Evolutionary conservation across 1,140 invertebrate species (phyloP).

Genomic region (Mesaphorura yosii): DNA sequence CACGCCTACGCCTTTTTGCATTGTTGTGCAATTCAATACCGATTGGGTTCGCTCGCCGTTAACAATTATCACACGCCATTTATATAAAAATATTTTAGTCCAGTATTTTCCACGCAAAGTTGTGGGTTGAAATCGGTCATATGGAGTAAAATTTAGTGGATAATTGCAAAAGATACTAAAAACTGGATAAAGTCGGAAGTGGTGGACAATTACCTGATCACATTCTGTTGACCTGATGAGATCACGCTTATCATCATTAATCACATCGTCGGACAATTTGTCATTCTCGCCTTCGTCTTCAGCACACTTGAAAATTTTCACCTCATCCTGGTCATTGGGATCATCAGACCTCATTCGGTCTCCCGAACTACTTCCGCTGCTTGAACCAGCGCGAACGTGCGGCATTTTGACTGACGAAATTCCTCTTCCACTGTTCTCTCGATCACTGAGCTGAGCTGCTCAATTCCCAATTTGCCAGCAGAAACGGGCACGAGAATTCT

Average conservation of each 20-base stretch:
- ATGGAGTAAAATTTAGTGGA: too few relatives aligned
- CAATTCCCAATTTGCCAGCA: too few relatives aligned
- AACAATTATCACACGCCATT: too few relatives aligned
- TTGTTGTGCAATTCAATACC: too few relatives aligned
- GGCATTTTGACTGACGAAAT: conserved; percentile 31
- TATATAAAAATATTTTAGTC: too few relatives aligned
- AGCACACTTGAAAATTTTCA: conserved; percentile 31
- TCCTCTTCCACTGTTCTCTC: background rate
- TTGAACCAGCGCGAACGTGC: conserved; percentile 27
- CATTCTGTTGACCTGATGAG: conserved; percentile 29
- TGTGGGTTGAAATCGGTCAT: too few relatives aligned
- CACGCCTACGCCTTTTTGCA: too few relatives aligned
- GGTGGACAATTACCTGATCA: conserved; percentile 31
- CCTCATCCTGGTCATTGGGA: conserved; percentile 30
- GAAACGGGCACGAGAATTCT: too few relatives aligned
- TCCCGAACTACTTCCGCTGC: conserved; percentile 23
- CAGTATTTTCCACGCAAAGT: too few relatives aligned
- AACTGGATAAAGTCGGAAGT: too few relatives aligned
- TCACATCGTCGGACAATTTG: conserved; percentile 30
- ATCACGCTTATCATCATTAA: conserved; percentile 30
- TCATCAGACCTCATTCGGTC: conserved; percentile 26
- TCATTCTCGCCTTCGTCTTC: conserved; percentile 29
- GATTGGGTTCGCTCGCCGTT: too few relatives aligned
- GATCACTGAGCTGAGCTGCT: background rate
- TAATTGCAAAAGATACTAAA: too few relatives aligned